phyloP scores from a whole-genome alignment of 1,140 invertebrate species.

The Eulimnadia texana region DNA sequence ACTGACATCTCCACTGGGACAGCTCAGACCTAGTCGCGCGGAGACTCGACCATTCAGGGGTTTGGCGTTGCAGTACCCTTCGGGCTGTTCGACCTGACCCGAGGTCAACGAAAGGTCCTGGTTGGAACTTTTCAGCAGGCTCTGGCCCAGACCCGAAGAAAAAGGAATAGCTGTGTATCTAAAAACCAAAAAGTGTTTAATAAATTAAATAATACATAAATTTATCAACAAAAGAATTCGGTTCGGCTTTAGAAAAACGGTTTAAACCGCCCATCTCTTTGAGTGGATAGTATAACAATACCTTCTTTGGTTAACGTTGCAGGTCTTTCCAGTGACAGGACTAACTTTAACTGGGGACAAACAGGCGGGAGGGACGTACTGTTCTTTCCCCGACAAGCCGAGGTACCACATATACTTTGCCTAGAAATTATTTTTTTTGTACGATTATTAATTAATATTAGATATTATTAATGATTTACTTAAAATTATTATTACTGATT shows the following conservation, averaged over 20 bases:
- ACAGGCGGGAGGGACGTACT: constrained; percentile 3
- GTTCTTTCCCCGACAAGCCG: background rate
- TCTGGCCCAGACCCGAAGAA: constrained; percentile 7
- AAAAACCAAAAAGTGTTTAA: background rate
- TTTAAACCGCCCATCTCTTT: too few species aligned
- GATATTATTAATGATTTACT: too few species aligned
- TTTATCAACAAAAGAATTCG: background rate
- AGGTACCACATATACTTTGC: constrained; percentile 12
- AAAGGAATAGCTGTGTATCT: constrained; percentile 9
- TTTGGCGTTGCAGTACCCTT: too few species aligned
- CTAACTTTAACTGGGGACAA: constrained; percentile 8
- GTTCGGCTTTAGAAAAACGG: too few species aligned
- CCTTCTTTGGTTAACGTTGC: background rate
- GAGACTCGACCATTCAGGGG: too few species aligned
- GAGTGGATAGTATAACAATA: too few species aligned
- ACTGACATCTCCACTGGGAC: too few species aligned
- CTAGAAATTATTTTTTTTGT: constrained; percentile 7
- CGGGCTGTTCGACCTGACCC: too few species aligned
- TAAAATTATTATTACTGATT: background rate
- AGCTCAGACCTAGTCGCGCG: too few species aligned
- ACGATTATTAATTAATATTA: too few species aligned
- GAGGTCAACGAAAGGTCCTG: too few species aligned
- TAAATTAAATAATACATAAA: background rate
- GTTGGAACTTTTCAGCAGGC: background rate
- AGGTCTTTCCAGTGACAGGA: background rate